A percentile compares a stretch with the other conserved stretches of the same genome.
These are phyloP conservation scores for Camptogramma bilineatum DNA, from an alignment of 2,888 invertebrate genomes.

Conservation along the genomic window DNA sequence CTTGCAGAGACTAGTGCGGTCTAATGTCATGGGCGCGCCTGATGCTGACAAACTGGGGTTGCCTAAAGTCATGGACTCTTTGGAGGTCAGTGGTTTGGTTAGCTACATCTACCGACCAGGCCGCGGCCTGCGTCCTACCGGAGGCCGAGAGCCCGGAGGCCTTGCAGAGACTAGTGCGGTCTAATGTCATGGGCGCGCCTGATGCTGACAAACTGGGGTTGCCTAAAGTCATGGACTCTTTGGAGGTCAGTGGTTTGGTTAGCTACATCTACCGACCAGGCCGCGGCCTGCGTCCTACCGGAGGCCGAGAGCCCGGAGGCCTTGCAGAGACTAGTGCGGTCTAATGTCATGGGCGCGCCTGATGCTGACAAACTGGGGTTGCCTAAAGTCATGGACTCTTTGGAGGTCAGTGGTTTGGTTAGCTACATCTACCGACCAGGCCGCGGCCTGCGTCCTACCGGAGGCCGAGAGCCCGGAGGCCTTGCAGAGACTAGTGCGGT, in stretches of 20 bases:
- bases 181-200: constrained; percentile 95
- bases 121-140: constrained; percentile 73
- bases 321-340: constrained; percentile 94
- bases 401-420: constrained; percentile 92
- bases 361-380: constrained; percentile 98
- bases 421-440: too few species aligned
- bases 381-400: constrained; percentile 95
- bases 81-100: constrained; percentile 92
- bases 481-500: constrained; percentile 94
- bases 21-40: constrained; percentile 95
- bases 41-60: constrained; percentile 98
- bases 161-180: constrained; percentile 94
- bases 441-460: constrained; percentile 73
- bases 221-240: constrained; percentile 95
- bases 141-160: constrained; percentile 88
- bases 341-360: constrained; percentile 95
- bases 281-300: constrained; percentile 73
- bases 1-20: constrained; percentile 94
- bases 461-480: constrained; percentile 88
- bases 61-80: constrained; percentile 95
- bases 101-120: too few species aligned
- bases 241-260: constrained; percentile 92
- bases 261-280: too few species aligned
- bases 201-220: constrained; percentile 98
- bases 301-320: constrained; percentile 88